Percentiles rank a stretch among this genome's conserved stretches.
phyloP scores from a whole-genome alignment of 2,113 vertebrate species.

The Otolemur garnettii region DNA sequence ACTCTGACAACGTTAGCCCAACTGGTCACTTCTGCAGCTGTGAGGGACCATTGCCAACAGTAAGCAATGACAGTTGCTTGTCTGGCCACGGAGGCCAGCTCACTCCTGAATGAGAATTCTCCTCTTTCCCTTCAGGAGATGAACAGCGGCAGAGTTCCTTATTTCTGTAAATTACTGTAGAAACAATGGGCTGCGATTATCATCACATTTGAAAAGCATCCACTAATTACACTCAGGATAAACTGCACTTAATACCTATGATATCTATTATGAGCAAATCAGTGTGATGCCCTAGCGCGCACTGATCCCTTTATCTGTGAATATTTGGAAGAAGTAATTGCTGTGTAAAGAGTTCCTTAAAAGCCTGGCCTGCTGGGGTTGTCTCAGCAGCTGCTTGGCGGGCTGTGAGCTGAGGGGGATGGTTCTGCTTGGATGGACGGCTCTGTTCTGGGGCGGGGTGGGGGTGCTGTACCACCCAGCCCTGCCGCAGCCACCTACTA shows the following conservation, averaged over 20 bases:
- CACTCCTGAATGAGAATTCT: neutral
- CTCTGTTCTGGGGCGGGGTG: neutral
- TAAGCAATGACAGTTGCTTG: conserved; percentile 15
- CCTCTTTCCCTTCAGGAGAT: conserved; percentile 5
- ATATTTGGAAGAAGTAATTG: conserved; percentile 69
- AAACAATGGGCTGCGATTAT: conserved; percentile 61
- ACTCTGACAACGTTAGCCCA: neutral
- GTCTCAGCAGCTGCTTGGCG: neutral
- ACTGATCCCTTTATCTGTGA: conserved; percentile 71
- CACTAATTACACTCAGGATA: conserved; percentile 77
- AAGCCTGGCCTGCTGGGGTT: conserved; percentile 47
- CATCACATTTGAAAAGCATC: conserved; percentile 66
- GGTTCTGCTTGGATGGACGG: too few species aligned
- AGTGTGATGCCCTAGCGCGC: conserved; percentile 49
- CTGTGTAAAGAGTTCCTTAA: conserved; percentile 56
- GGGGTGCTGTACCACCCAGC: fast-evolving
- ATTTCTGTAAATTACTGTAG: conserved; percentile 76
- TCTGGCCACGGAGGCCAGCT: neutral
- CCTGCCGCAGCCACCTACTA: neutral
- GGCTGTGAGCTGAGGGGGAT: neutral
- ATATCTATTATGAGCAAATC: conserved; percentile 76
- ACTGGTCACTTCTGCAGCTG: neutral
- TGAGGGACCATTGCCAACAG: neutral
- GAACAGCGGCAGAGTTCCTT: neutral
- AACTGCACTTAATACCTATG: conserved; percentile 81